phyloP scores from a whole-genome alignment of 2,888 invertebrate species.

The Elegia similella region DNA sequence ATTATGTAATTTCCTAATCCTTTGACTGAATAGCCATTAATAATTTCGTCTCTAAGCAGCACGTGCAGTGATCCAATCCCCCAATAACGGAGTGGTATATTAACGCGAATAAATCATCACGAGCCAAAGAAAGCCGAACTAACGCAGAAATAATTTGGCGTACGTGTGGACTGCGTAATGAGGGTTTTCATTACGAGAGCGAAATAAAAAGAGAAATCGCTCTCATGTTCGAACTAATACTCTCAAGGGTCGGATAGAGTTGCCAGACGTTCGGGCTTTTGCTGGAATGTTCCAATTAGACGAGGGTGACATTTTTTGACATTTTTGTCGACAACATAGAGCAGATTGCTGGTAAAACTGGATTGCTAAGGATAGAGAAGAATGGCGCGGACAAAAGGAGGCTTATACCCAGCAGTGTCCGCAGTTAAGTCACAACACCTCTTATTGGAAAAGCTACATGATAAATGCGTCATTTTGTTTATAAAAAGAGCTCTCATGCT shows the following conservation, averaged over 20 bases:
- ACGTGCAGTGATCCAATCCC: neutral
- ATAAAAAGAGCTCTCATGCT: no score
- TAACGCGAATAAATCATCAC: neutral
- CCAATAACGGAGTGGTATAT: neutral
- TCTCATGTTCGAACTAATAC: slow-evolving; percentile 58
- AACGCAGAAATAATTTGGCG: slow-evolving; percentile 22
- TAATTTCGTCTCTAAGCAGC: neutral
- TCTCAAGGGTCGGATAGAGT: slow-evolving; percentile 41
- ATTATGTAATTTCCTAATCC: no score
- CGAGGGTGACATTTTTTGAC: slow-evolving; percentile 9
- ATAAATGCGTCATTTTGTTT: no score
- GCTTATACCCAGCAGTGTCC: no score
- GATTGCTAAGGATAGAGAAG: no score
- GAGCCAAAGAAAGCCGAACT: slow-evolving; percentile 14
- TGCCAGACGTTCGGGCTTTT: neutral
- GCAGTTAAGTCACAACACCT: no score
- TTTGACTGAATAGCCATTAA: no score
- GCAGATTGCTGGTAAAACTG: no score
- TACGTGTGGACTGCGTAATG: slow-evolving; percentile 28
- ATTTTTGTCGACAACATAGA: no score
- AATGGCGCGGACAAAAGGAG: no score
- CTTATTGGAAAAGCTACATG: no score
- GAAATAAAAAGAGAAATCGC: slow-evolving; percentile 57
- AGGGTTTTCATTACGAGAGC: slow-evolving; percentile 57
- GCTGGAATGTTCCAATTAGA: neutral